Conservation (phyloP, 2,797 vertebrate genomes). For the Eutrigla gurnardus region DNA sequence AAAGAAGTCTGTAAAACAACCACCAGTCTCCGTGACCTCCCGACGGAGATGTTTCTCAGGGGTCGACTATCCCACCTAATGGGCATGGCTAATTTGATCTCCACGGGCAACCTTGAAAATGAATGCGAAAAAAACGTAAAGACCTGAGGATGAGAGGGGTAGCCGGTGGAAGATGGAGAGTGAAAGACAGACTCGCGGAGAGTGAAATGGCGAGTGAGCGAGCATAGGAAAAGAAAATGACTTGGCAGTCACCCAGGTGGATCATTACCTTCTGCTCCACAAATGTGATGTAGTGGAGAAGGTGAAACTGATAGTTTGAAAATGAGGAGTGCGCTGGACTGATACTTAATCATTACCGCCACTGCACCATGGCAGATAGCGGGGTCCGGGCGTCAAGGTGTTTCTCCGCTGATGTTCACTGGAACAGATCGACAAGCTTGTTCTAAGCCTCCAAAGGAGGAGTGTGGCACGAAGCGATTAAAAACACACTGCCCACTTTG, state of each 20-base stretch:
- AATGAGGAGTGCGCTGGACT: slow-evolving; percentile 75
- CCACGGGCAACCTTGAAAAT: slow-evolving; percentile 59
- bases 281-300: slow-evolving; percentile 78
- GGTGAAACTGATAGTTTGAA: slow-evolving; percentile 83
- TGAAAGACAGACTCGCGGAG: slow-evolving; percentile 36
- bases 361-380: slow-evolving; percentile 76
- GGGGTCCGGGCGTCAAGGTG: slow-evolving; percentile 74
- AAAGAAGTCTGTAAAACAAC: slow-evolving; percentile 67
- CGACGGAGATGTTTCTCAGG: slow-evolving; percentile 54
- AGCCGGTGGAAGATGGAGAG: slow-evolving; percentile 33
- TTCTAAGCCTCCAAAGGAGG: slow-evolving; percentile 69
- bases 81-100: slow-evolving; percentile 62
- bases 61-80: slow-evolving; percentile 53
- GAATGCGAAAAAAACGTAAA: slow-evolving; percentile 47
- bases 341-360: slow-evolving; percentile 80
- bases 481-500: slow-evolving; percentile 77
- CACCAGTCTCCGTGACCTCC: slow-evolving; percentile 58
- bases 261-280: slow-evolving; percentile 82
- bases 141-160: slow-evolving; percentile 35
- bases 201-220: slow-evolving; percentile 57
- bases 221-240: slow-evolving; percentile 69
- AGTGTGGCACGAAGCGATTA: slow-evolving; percentile 74
- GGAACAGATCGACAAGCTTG: slow-evolving; percentile 77
- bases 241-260: slow-evolving; percentile 77
- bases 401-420: slow-evolving; percentile 74